Evolutionary conservation across 2,113 vertebrate genomes (phyloP).

Genomic region (Heterotis niloticus): DNA sequence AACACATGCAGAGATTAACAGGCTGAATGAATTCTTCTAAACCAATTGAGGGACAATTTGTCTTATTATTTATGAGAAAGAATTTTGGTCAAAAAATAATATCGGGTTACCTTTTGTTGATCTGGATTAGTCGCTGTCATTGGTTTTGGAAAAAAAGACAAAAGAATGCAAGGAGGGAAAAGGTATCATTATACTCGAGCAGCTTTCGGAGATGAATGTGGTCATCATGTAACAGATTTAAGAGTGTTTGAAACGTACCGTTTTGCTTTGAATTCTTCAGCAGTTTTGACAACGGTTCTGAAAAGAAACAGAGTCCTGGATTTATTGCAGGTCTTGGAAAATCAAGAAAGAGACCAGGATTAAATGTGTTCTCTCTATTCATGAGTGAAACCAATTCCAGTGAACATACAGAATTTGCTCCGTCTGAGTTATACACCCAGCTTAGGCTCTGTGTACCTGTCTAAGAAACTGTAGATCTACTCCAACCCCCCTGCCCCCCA

Average conservation of each 20-base stretch:
- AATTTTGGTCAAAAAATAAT: background rate
- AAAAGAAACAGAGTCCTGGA: conserved; percentile 27
- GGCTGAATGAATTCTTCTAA: background rate
- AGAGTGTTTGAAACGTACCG: conserved; percentile 57
- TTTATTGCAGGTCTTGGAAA: conserved; percentile 13
- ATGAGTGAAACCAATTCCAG: background rate
- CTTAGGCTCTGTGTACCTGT: too few relatives aligned
- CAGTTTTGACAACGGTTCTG: conserved; percentile 86
- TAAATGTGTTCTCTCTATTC: conserved; percentile 5
- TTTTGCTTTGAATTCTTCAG: conserved; percentile 85
- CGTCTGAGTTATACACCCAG: background rate
- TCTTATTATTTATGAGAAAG: background rate
- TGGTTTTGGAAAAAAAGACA: background rate
- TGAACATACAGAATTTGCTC: background rate
- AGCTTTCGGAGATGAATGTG: conserved; percentile 4
- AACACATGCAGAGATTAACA: background rate
- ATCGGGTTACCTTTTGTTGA: conserved; percentile 77
- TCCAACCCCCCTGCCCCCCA: background rate
- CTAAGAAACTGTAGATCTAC: background rate
- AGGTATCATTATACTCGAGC: background rate
- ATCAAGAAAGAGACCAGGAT: conserved; percentile 9
- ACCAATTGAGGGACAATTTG: background rate
- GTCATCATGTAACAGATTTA: background rate
- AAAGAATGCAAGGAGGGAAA: conserved; percentile 31
- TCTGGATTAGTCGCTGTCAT: conserved; percentile 71